Evolutionary conservation across 1,140 invertebrate genomes (phyloP), one percentile per base, ranked within the genome.

Genomic region (Drosophila erecta): DNA sequence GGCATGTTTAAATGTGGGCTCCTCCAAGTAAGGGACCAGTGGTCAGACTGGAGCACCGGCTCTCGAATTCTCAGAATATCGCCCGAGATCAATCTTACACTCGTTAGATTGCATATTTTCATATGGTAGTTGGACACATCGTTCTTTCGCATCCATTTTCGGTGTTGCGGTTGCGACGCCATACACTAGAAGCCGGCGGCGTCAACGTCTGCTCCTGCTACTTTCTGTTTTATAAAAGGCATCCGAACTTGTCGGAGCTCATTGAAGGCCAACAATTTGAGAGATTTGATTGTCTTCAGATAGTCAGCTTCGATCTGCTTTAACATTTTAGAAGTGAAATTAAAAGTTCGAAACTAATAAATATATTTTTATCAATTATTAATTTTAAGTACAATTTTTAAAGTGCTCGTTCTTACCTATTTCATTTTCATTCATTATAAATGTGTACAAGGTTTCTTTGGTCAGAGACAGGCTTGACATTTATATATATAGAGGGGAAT

Each of bases 71-170:
- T 76, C 58, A 76, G 84, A 87, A 87, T 77, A 89, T 89, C 84
- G 73, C 61, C 73, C 67, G 76, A 87, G 79, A 87, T 87, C 84
- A 89, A 89, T 89, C 83, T 87, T 77, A 89, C 55, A 76, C 58
- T 79, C 72, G 58, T 79, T 75, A 84, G 84, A 89, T 87, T 89
- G 84, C 79, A 89, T 84, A 87, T 87, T 87, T 87, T 89, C 89
- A 89, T 89, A 84, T 80, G 79, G 84, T 87, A 83, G 84, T 84
- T 80, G 84, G 65, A 49, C 76, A 87, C 76, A 87, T 89, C 84
- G 79, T 74, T 84, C 76, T 59, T 55, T 73, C 61, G 56, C 83
- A 80, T 80, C 84, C 84, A 77, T 87, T 87, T 87, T 87, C 61
- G 84, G 84, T 50, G 51, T 80, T 83, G 64, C 64, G 38, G 59